Evolutionary conservation across 35 echinoderm and acorn worm species (phyloP).

Genomic region (Strongylocentrotus purpuratus): DNA sequence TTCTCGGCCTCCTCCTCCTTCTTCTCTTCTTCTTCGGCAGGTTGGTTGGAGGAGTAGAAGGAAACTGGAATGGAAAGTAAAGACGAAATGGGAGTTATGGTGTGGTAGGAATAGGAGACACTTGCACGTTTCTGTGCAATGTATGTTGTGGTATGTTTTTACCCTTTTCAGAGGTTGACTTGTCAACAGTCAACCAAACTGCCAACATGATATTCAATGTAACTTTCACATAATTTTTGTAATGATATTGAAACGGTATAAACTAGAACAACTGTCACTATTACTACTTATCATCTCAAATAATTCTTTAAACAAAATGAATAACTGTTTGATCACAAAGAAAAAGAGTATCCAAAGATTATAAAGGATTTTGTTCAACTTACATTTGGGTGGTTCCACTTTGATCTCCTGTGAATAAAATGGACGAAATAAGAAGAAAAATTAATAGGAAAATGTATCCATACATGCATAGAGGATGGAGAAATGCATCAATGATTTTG

Average conservation of each 20-base stretch:
- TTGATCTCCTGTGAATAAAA: constrained; percentile 40
- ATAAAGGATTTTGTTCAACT: constrained; percentile 34
- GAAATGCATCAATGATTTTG: too few species aligned
- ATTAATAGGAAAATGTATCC: too few species aligned
- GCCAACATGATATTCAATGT: not conserved
- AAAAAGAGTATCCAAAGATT: not conserved
- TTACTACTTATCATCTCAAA: too few species aligned
- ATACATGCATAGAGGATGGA: too few species aligned
- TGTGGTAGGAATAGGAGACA: not conserved
- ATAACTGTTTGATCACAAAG: not conserved
- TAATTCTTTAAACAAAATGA: not conserved
- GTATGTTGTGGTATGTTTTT: not conserved
- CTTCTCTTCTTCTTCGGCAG: constrained; percentile 60
- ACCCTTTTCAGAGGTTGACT: not conserved
- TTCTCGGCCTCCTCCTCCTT: constrained; percentile 72
- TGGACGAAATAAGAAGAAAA: not conserved
- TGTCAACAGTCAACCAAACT: not conserved
- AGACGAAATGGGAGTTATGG: not conserved
- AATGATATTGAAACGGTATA: too few species aligned
- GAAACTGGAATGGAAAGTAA: constrained; percentile 53
- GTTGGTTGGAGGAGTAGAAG: constrained; percentile 79
- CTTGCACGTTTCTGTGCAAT: not conserved
- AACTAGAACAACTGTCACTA: too few species aligned
- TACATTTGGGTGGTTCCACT: constrained; percentile 92
- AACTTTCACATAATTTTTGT: not conserved